Conservation (phyloP, 2,113 vertebrate species). For the Plectropomus leopardus region DNA sequence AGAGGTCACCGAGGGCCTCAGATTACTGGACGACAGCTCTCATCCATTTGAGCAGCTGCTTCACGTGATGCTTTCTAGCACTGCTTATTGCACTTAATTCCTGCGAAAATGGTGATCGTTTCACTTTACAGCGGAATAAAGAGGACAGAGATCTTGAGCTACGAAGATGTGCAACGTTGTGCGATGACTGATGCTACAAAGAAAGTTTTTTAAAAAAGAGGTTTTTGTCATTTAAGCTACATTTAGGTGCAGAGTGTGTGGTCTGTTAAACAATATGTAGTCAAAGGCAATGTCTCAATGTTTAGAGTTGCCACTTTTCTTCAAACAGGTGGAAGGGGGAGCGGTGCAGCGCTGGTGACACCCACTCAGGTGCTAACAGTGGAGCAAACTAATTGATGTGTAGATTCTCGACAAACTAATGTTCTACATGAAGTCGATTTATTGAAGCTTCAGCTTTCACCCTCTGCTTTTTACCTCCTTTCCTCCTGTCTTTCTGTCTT, state of each 20-base stretch:
- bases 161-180: too few species aligned
- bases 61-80: not conserved
- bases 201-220: not conserved
- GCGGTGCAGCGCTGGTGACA: conserved; percentile 49
- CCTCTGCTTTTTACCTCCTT: conserved; percentile 6
- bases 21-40: conserved; percentile 48
- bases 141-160: not conserved
- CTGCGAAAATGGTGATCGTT: too few species aligned
- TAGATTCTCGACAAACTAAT: conserved; percentile 59
- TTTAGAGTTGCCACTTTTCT: conserved; percentile 70
- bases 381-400: conserved; percentile 41
- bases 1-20: conserved; percentile 63
- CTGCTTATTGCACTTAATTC: conserved; percentile 16
- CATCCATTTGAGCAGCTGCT: conserved; percentile 30
- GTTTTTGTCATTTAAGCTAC: not conserved
- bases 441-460: conserved; percentile 34
- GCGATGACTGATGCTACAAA: not conserved
- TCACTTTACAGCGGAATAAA: not conserved
- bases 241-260: not conserved
- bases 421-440: conserved; percentile 40
- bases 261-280: not conserved
- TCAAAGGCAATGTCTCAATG: conserved; percentile 17
- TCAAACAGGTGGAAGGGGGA: conserved; percentile 68
- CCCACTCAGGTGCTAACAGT: conserved; percentile 71
- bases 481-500: not conserved